Evolutionary conservation across 2,888 invertebrate genomes (phyloP), one percentile per base, ranked within the genome.

Genomic region (Cylloceria caligata): DNA sequence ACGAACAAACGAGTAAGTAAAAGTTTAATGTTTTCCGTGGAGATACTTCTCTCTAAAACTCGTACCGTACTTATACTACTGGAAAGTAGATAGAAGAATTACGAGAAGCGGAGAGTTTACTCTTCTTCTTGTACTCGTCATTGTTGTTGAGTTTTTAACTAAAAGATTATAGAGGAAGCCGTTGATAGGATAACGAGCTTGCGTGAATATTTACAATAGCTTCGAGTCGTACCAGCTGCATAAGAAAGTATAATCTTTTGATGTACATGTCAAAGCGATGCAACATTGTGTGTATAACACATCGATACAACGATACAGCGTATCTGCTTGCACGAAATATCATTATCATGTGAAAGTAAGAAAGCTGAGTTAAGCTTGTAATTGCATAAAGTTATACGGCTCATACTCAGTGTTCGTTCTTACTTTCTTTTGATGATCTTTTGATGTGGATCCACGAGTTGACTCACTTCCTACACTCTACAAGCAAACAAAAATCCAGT

Each of bases 151-250:
- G 16, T 36, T 16, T 9, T 34, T 34, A 34, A 16, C 0, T 9
- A 60, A 16, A 34, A 13, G 64, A 64, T 36, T 24, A 13, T n/a
- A n/a, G n/a, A 19, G 7, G 13, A 42, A 39, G 13, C 19, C 64
- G 42, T 7, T 11, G 42, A 64, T 64, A 39, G 64, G 36, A 64
- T 19, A 39, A 64, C 39, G 24, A 64, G 64, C 19, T 64, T 42
- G 42, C 21, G 24, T 1, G 7, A 57, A 27, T 19, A 36, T 34
- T 3, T 9, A 36, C 19, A 3, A 62, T 36, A 36, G 19, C 62
- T 27, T 3, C 11, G 36, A 6, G 7, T 27, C 34, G 16, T 30
- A 30, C 30, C n/a, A 6, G 21, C n/a, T 62, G 21, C 16, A 13
- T n/a, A 9, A 21, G 64, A 21, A 39, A 6, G 21, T 21, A 21